Base-by-base conservation (phyloP, 2,113 vertebrate genomes). In the Serranochromis macrocephalus region DNA sequence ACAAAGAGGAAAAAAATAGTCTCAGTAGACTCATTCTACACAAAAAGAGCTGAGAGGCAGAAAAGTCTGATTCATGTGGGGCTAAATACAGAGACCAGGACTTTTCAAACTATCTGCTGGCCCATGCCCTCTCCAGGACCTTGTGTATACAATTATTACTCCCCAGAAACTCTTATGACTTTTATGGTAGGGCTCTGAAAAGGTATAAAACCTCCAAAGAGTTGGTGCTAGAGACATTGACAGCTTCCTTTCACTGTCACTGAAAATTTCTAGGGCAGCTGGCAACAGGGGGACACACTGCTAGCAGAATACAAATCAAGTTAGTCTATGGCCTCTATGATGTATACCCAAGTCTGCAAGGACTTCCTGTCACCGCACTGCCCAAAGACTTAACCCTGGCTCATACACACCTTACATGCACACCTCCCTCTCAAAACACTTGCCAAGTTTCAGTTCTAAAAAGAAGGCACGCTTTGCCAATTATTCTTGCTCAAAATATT, bases 1-100 rank as follows among this genome's bases (percentile, higher is more conserved):
- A 93, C 88, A 92, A 91, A 83, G 90, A 55, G 38, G 71, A 6
- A 57, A 83, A 68, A 88, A 92, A 90, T 82, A 45, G 68, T 85
- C 92, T 92, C 90, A 47, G 83, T 36, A 29, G 91, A 92, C 81
- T 92, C 89, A 55, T 85, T 91, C 78, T 68, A 88, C 87, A 68
- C 82, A 88, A 91, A 93, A 94, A 94, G 87, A 92, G 87, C 86
- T 89, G 87, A 89, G 87, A 89, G 87, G 88, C 85, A 93, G 84
- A 92, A 93, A 93, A 90, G 84, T 90, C 85, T 26, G 83, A 85
- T 89, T 92, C 58, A 83, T 89, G 86, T 7, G 80, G 87, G 88
- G 86, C 82, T 91, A 90, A 92, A 90, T 63, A 87, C 78, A 82
- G 81, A 85, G 84, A 86, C 42, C 82, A 68, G n/a, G 87, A 92